Evolutionary conservation across 2,113 vertebrate species (phyloP).

Genomic region (Sylvilagus bachmani): DNA sequence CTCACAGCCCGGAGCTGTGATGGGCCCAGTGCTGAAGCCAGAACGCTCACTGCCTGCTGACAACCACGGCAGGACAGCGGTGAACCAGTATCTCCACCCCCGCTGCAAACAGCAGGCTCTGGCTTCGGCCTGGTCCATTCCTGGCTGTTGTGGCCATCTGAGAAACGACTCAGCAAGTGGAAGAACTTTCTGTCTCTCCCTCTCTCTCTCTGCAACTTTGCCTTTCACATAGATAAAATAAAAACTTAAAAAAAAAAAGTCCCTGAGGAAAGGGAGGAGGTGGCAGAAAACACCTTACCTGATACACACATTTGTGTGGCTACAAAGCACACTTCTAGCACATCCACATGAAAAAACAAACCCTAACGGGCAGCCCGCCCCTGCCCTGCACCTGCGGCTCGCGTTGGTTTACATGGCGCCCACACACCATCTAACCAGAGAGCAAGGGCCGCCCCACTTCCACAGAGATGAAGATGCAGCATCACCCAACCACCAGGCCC

Average conservation of each 20-base stretch:
- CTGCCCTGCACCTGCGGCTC: not conserved
- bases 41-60: not conserved
- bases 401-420: not conserved
- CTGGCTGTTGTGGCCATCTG: too few relatives aligned
- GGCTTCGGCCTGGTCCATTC: too few relatives aligned
- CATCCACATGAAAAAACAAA: not conserved
- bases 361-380: too few relatives aligned
- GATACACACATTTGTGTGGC: not conserved
- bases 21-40: not conserved
- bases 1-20: not conserved
- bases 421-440: not conserved
- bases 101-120: not conserved
- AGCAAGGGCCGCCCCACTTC: not conserved
- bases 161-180: too few relatives aligned
- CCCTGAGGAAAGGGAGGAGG: not conserved
- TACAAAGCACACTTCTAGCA: not conserved
- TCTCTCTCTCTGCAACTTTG: too few relatives aligned
- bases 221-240: not conserved
- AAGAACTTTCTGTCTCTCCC: not conserved
- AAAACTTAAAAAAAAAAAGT: not conserved
- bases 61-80: accelerated
- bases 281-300: not conserved
- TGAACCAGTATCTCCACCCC: not conserved
- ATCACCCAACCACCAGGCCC: not conserved
- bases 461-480: not conserved